Percentiles rank a stretch among this genome's conserved stretches.
Evolutionary conservation across 2,797 vertebrate genomes (phyloP).

Genomic region (Poliocrania exsul): DNA sequence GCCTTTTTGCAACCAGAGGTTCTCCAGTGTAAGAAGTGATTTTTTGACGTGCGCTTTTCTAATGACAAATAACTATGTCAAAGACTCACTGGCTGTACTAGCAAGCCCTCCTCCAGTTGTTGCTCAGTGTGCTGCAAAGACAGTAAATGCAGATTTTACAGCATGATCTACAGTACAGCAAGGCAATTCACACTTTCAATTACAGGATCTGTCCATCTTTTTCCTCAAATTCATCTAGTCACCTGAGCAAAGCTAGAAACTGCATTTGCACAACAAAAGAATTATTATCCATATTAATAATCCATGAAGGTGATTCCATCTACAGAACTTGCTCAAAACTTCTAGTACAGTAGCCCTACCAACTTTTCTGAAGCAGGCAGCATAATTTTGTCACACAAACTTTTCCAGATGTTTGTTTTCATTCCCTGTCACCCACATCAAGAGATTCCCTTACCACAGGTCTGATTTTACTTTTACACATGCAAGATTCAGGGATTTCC

Average conservation of each 20-base stretch:
- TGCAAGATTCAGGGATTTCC: neutral
- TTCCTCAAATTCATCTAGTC: neutral
- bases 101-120: neutral
- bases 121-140: neutral
- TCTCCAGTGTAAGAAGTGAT: neutral
- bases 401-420: neutral
- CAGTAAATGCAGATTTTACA: neutral
- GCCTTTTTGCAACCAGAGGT: neutral
- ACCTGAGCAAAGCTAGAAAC: neutral
- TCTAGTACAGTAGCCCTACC: neutral
- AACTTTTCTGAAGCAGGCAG: neutral
- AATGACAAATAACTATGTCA: neutral
- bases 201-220: neutral
- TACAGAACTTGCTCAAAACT: neutral
- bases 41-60: neutral
- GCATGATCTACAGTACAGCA: neutral
- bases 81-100: neutral
- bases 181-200: neutral
- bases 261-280: neutral
- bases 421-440: neutral
- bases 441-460: neutral
- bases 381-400: neutral
- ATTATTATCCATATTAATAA: neutral
- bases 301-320: neutral
- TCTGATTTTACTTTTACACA: neutral